Evolutionary conservation across 2,888 invertebrate species (phyloP), one percentile per base, ranked within the genome.

Genomic region (Phyllotreta striolata): DNA sequence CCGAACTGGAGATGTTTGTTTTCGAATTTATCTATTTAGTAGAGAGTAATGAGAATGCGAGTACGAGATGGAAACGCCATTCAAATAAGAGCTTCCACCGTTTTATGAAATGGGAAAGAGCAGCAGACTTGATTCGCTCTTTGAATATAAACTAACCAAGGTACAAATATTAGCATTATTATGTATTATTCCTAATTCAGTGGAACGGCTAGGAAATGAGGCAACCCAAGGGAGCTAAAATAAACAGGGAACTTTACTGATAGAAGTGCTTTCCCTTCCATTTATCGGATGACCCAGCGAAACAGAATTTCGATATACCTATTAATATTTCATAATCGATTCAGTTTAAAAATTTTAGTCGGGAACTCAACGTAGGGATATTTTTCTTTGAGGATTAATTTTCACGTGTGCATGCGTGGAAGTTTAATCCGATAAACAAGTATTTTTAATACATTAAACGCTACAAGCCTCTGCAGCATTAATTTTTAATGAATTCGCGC

Each of bases 131-230:
- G 47, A 47, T 47, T 47, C 47, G 47, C 47, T 47, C 14, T 14
- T 47, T 47, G 24, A 47, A 47, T 47, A 47, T 47, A 14, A 47
- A 47, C 47, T 47, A 47, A 47, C 47, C 24, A 47, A 47, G 47
- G 47, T 34, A 34, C 24, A 47, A 47, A 35, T 49, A 49, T 49
- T 49, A 49, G 35, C 49, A 49, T 49, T 49, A 49, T 49, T 49
- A 35, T 34, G 10, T 49, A 35, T 35, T 49, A 49, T 34, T 49
- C 49, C 49, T 49, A 35, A 49, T 49, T 47, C 35, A 49, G 49
- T 37, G 49, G 10, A 49, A n/a, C 49, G 49, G 49, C 10, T n/a
- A 10, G 35, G 8, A 35, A 49, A 49, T 49, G 35, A 49, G 34
- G 35, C 37, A 49, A 49, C 35, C 35, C 35, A 49, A 49, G 49